Conservation (phyloP, 2,113 vertebrate genomes). For the Malurus melanocephalus region DNA sequence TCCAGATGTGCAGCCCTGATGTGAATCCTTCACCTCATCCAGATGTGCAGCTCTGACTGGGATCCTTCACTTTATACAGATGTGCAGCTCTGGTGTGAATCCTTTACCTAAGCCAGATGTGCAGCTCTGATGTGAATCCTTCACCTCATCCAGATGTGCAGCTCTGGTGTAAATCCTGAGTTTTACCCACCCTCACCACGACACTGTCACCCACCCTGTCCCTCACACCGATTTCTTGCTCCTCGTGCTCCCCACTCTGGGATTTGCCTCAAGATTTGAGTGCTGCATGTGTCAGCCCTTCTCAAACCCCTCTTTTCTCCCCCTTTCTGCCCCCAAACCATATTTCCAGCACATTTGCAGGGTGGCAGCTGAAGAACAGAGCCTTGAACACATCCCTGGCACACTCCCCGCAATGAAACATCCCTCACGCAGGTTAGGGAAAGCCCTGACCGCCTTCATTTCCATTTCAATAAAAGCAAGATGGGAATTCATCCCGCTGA, state of each 20-base stretch:
- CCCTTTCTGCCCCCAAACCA: background rate
- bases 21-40: fast-evolving
- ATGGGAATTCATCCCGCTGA: background rate
- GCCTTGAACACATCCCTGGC: background rate
- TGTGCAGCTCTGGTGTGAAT: background rate
- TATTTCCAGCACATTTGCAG: background rate
- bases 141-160: background rate
- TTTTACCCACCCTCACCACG: background rate
- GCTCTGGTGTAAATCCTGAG: no score
- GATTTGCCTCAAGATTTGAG: background rate
- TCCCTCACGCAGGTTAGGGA: background rate
- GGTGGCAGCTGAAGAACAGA: background rate
- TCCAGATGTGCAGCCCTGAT: background rate
- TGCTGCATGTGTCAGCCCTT: background rate
- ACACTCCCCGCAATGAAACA: background rate
- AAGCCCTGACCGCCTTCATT: background rate
- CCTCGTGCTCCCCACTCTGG: background rate
- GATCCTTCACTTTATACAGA: background rate
- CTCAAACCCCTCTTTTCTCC: background rate
- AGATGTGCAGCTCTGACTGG: background rate
- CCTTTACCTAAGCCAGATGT: background rate
- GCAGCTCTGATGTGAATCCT: background rate
- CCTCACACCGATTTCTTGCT: background rate
- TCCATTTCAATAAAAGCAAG: background rate
- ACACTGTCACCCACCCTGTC: background rate